Base-by-base conservation (phyloP, 2,113 vertebrate genomes). In the Entelurus aequoreus region DNA sequence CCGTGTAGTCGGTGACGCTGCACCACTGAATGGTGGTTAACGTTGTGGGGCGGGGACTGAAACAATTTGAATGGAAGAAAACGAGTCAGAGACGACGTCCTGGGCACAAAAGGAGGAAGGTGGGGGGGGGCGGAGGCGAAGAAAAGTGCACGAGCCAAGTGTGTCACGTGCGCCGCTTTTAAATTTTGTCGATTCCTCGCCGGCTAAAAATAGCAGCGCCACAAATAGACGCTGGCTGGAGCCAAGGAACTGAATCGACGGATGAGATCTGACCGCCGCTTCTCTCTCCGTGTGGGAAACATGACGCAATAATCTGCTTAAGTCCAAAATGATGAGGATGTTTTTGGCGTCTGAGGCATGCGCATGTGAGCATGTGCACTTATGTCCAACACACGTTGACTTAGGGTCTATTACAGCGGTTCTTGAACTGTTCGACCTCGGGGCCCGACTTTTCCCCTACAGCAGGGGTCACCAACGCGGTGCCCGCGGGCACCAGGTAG, bases 141-240 rank as follows among this genome's bases (percentile, higher is more conserved):
- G 44, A 21, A 10, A 53, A 28, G 28, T 7, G 48, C n/a, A 36
- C 13, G 60, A 48, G 60, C 66, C 15, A 28, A 71, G 66, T 69
- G 62, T 44, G 75, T 68, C 85, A 83, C 77, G 79, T 83, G 85
- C 47, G 6, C 61, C 1, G 38, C 64, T 74, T 83, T 77, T 77
- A 46, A 95, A 95, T 87, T 28, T 93, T 96, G 94, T 79, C 54
- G 95, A 94, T 85, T 94, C 94, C 13, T 94, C 92, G 54, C 93
- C 93, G 70, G 93, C 92, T 73, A 97, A 97, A 88, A 97, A 96
- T 83, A 92, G 90, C 84, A 87, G 80, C 36, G 8, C 61, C 66
- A 79, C 72, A 65, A 72, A 80, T 80, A 81, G 84, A 78, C 47
- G 35, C 16, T 6, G 54, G 60, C 70, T 58, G 15, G 65, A 28